Base-by-base conservation (phyloP, 2,797 vertebrate genomes). In the Chrysocyon brachyurus region DNA sequence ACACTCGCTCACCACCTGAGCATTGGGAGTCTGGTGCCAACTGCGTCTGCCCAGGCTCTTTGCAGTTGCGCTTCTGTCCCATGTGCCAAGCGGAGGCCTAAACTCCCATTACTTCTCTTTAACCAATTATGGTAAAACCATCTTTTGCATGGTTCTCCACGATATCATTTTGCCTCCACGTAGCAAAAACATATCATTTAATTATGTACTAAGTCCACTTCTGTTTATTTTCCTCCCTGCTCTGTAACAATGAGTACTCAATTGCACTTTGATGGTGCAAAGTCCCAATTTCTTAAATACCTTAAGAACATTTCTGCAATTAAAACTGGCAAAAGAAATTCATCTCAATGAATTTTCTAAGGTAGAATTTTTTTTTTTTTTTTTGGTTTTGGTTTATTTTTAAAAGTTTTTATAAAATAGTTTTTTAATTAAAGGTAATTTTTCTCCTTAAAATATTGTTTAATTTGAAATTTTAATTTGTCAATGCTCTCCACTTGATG, bases 1-100 rank as follows among this genome's bases (percentile, higher is more conserved):
- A 14, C 26, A 1, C 17, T 21, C 26, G 28, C 31, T 73, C 56
- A 22, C 0, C 66, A 9, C 28, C 70, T 24, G 3, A 26, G 1
- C 11, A 6, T 0, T 0, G 0, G 40, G 26, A 46, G 16, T 7
- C 5, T 21, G 12, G 2, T 1, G 16, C 19, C 54, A 28, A 12
- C 40, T 46, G 52, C 16, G 4, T 78, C 22, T 3, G 10, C 31
- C 36, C 40, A 81, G 36, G 17, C 36, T 77, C 26, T 68, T 59
- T n/a, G 64, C n/a, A 10, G 4, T 17, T 33, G 64, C 0, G 1
- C 1, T 0, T 54, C 49, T 11, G 6, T 46, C 28, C 79, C 26
- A 2, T 16, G 64, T 22, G 11, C n/a, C n/a, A 63, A 19, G 6
- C 15, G 22, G 31, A 87, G 16, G 22, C 10, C 22, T 15, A 2